Evolutionary conservation across 2,113 vertebrate species (phyloP).

Genomic region (Hemichromis elongatus): DNA sequence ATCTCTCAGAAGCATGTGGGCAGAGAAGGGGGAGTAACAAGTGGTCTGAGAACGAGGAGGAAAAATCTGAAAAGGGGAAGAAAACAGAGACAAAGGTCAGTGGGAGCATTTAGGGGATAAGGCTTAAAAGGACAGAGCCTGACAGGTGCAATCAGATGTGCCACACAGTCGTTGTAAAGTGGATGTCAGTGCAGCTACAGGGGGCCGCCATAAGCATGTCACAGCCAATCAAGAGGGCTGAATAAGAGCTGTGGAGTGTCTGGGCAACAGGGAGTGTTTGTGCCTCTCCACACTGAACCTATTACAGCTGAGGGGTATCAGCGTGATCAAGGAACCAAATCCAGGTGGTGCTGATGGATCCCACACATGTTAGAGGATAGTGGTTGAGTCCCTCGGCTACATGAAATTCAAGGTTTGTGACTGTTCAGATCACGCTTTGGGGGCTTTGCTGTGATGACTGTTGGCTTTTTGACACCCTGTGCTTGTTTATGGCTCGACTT

Average conservation of each 20-base stretch:
- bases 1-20: background rate
- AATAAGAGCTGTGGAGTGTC: conserved; percentile 20
- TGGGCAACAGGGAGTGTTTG: conserved; percentile 27
- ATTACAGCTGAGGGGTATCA: background rate
- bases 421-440: background rate
- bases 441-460: background rate
- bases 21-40: background rate
- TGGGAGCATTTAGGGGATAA: conserved; percentile 5
- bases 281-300: conserved; percentile 17
- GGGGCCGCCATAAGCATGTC: conserved; percentile 49
- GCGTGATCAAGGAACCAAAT: conserved; percentile 1
- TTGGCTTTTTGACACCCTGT: background rate
- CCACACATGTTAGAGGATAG: background rate
- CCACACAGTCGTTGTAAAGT: conserved; percentile 32
- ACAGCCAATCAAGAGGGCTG: conserved; percentile 52
- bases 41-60: background rate
- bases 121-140: conserved; percentile 37
- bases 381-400: background rate
- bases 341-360: conserved; percentile 6
- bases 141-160: conserved; percentile 60
- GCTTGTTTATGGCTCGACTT: background rate
- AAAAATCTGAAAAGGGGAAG: background rate
- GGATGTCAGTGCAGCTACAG: conserved; percentile 42
- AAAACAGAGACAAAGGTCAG: conserved; percentile 43
- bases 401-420: background rate